Base-by-base conservation (phyloP, 2,888 invertebrate species). In the Agonopterix heracliana region DNA sequence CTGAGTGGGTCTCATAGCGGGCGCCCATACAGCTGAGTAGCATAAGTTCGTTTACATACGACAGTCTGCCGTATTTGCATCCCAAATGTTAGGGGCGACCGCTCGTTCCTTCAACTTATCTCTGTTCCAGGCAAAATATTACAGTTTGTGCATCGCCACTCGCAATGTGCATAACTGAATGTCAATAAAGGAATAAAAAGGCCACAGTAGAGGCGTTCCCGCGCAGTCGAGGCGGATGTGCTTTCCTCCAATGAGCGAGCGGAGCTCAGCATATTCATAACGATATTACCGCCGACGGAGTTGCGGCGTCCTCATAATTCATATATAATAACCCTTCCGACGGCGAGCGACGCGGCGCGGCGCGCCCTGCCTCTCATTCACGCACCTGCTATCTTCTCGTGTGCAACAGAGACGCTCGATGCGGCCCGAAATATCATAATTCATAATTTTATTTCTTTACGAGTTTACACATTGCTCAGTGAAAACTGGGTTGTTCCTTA, bases 311-410 rank as follows among this genome's bases (percentile, higher is more conserved):
- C 78, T 89, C 88, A 89, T 89, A 89, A 89, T 84, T 89, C 89
- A 89, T 89, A 88, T 68, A 88, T 88, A 88, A 88, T 88, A 89
- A 89, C 89, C 89, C 89, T 87, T 88, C 82, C 77, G 78, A 78
- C 78, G 78, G 59, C 71, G 69, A 26, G 62, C 38, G 71, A 63
- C 74, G 78, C 79, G 68, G 66, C 68, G 75, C 74, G 71, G 60
- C 60, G 61, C 77, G 79, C 78, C 81, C 74, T 81, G 73, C 80
- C 67, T 77, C 83, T 83, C 86, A 60, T 77, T 81, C 84, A 55
- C 70, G 59, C 79, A 45, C 68, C 59, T 54, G 55, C 53, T 38
- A 45, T 46, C 57, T 56, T 57, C 64, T 59, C 55, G 60, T 60
- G 84, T 63, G 68, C 52, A 78, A 86, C 71, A 78, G 86, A 84